Conservation (phyloP, 1,140 invertebrate genomes). For the Babylonia areolata region DNA sequence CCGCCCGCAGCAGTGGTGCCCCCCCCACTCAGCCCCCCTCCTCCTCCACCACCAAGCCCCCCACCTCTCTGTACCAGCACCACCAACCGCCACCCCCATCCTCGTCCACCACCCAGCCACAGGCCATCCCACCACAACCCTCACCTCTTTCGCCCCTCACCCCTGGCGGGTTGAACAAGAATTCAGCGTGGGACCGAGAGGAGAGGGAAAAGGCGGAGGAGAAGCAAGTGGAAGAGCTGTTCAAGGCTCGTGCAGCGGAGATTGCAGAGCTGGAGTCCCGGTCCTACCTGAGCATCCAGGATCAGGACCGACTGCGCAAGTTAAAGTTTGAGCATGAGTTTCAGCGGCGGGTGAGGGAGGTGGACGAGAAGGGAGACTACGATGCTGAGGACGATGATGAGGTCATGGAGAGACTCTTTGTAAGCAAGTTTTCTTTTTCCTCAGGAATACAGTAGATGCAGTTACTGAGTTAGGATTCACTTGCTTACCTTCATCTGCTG, state of each 20-base stretch:
- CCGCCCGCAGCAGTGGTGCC: conserved; percentile 32
- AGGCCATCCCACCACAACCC: conserved; percentile 20
- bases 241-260: conserved; percentile 60
- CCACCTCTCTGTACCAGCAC: conserved; percentile 13
- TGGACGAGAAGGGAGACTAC: conserved; percentile 67
- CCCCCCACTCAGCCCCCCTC: background rate
- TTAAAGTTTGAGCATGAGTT: conserved; percentile 73
- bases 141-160: conserved; percentile 51
- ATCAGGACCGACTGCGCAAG: conserved; percentile 69
- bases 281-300: conserved; percentile 66
- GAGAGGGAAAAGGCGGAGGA: conserved; percentile 67
- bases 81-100: conserved; percentile 14
- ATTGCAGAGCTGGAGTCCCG: conserved; percentile 68
- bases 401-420: conserved; percentile 54
- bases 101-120: conserved; percentile 20
- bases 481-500: no score
- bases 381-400: conserved; percentile 70
- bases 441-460: background rate
- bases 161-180: conserved; percentile 18
- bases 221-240: conserved; percentile 61
- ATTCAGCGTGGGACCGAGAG: conserved; percentile 73
- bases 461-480: no score
- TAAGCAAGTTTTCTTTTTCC: conserved; percentile 46
- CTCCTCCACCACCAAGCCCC: background rate
- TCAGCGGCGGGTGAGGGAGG: conserved; percentile 69